Evolutionary conservation across 2,113 vertebrate genomes (phyloP), one percentile per base, ranked within the genome.

Genomic region (Mola mola): DNA sequence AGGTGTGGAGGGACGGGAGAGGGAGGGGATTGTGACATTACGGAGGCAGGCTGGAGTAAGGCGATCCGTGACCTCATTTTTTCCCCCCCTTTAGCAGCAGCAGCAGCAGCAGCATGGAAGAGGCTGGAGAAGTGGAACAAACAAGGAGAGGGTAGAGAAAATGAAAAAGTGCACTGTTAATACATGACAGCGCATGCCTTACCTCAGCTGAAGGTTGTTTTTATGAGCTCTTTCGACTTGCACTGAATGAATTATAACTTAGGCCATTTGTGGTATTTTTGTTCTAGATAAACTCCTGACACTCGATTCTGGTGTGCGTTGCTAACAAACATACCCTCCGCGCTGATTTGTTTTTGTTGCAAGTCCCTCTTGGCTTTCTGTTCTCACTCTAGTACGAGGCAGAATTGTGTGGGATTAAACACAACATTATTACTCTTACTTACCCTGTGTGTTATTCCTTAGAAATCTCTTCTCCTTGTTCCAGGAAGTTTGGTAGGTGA

Each of bases 401-500:
- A 43, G 44, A 79, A 43, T 53, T 76, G 72, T 59, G 63, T 52
- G 49, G 70, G 84, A 85, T 85, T 84, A 83, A 82, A 77, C 70
- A 72, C 75, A 66, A 56, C 66, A 70, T 79, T 79, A 56, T 86
- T 75, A 50, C 69, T 75, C 56, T 48, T 66, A 55, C 82, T 69
- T 78, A 82, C 67, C 66, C 75, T 72, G 77, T 82, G 81, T 85
- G 67, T 86, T 83, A 78, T 83, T 82, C 70, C 75, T 81, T 53
- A 66, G 65, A 84, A 75, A 60, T 46, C 59, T 67, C 65, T 70
- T 48, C 63, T 70, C 26, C 67, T 57, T 65, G 70, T 82, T 79
- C 88, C 79, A 85, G 83, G 83, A 91, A 86, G 80, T 81, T 46
- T 83, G 79, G 71, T 24, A 86, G 56, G 63, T 84, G 85, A 87